These are phyloP conservation scores for Drosophila kambysellisi DNA, from an alignment of 2,888 invertebrate species.

Conservation along the genomic window DNA sequence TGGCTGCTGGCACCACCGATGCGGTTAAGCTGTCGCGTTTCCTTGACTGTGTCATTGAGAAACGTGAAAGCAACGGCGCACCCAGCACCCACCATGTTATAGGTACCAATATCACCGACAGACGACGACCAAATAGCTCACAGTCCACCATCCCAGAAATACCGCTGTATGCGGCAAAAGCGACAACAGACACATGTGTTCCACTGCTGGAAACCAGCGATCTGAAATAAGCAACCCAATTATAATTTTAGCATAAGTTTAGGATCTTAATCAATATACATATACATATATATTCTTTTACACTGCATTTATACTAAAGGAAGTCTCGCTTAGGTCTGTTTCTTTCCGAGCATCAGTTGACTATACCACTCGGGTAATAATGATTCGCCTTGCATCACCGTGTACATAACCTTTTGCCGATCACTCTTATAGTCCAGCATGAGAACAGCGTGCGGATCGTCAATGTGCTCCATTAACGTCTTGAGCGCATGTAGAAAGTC, in stretches of 20 bases:
- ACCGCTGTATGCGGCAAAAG: constrained; percentile 21
- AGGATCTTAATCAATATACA: constrained; percentile 8
- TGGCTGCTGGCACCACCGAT: constrained; percentile 97
- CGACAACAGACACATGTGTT: constrained; percentile 23
- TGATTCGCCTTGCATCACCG: constrained; percentile 16
- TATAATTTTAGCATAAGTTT: neutral
- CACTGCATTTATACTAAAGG: neutral
- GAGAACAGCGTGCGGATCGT: constrained; percentile 45
- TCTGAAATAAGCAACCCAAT: constrained; percentile 44
- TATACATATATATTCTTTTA: constrained; percentile 8
- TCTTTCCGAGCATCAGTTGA: constrained; percentile 18
- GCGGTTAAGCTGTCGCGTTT: constrained; percentile 97
- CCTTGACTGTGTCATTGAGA: constrained; percentile 92
- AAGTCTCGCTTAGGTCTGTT: neutral
- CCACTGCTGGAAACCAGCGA: constrained; percentile 64
- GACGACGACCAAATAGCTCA: constrained; percentile 45
- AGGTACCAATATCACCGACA: constrained; percentile 36
- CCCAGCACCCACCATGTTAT: constrained; percentile 13
- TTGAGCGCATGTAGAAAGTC: constrained; percentile 50
- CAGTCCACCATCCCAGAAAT: constrained; percentile 38
- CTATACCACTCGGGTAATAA: constrained; percentile 62
- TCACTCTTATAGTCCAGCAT: constrained; percentile 38
- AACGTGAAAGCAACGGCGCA: constrained; percentile 67
- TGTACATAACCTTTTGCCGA: constrained; percentile 8
- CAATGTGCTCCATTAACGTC: constrained; percentile 37